Evolutionary conservation across 2,113 vertebrate genomes (phyloP).

Genomic region (Prunella himalayana): DNA sequence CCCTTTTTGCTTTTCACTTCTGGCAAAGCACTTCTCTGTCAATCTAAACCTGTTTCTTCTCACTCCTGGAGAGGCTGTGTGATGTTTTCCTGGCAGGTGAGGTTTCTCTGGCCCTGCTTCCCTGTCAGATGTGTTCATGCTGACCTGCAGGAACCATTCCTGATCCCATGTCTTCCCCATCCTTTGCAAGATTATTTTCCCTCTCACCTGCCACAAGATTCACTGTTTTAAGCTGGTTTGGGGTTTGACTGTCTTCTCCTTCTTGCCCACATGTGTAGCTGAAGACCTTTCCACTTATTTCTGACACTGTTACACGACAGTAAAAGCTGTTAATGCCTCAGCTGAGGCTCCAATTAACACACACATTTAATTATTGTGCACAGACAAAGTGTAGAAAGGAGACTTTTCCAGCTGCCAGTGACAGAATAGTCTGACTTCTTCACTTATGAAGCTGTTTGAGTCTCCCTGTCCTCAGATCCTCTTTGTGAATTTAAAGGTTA

Average conservation of each 20-base stretch:
- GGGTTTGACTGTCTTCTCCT: background rate
- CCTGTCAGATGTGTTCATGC: background rate
- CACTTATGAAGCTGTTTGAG: background rate
- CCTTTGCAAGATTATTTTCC: background rate
- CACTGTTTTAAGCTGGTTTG: background rate
- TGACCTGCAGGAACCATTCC: background rate
- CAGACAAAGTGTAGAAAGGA: background rate
- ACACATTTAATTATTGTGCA: background rate
- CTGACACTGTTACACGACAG: background rate
- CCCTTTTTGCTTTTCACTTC: background rate
- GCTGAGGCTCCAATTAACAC: background rate
- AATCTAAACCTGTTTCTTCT: background rate
- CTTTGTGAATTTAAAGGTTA: background rate
- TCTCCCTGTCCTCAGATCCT: background rate
- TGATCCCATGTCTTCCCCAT: background rate
- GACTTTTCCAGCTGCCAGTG: background rate
- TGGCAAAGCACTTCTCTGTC: background rate
- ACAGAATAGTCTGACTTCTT: background rate
- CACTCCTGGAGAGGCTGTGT: background rate
- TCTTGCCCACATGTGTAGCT: background rate
- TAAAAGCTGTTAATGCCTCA: background rate
- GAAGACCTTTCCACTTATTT: background rate
- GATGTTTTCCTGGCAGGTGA: accelerated
- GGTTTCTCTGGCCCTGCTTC: background rate
- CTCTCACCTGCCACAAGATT: background rate